phyloP scores from a whole-genome alignment of 2,888 invertebrate species.

The Hemistola chrysoprasaria region DNA sequence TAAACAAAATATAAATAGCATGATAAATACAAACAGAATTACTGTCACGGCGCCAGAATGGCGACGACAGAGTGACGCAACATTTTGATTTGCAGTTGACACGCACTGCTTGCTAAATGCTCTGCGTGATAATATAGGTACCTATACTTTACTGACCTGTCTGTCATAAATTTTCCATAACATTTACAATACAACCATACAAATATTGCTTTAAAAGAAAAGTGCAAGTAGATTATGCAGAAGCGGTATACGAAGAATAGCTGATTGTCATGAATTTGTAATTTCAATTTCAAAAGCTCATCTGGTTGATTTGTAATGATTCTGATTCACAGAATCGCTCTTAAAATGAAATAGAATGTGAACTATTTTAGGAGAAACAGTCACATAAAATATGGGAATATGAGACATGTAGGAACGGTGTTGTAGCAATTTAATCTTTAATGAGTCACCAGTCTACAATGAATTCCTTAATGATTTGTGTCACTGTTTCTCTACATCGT shows the following conservation, averaged over 20 bases:
- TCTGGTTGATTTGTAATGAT: no score
- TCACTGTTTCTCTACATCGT: no score
- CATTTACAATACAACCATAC: no score
- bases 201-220: no score
- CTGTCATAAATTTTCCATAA: constrained; percentile 5
- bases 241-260: no score
- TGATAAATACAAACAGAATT: constrained; percentile 9
- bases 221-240: no score
- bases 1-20: constrained; percentile 4
- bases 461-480: no score
- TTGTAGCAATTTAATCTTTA: constrained; percentile 42
- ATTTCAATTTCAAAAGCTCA: no score
- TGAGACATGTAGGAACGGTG: constrained; percentile 28
- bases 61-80: constrained; percentile 18
- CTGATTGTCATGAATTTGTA: no score
- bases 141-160: constrained; percentile 3
- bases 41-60: constrained; percentile 13
- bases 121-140: no score
- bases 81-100: constrained; percentile 25
- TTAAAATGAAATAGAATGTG: constrained; percentile 19
- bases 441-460: constrained; percentile 35
- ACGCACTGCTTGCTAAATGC: constrained; percentile 8
- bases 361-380: constrained; percentile 31
- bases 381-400: constrained; percentile 25
- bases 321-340: no score